phyloP scores from a whole-genome alignment of 2,888 invertebrate species.

The Polydrusus cervinus region DNA sequence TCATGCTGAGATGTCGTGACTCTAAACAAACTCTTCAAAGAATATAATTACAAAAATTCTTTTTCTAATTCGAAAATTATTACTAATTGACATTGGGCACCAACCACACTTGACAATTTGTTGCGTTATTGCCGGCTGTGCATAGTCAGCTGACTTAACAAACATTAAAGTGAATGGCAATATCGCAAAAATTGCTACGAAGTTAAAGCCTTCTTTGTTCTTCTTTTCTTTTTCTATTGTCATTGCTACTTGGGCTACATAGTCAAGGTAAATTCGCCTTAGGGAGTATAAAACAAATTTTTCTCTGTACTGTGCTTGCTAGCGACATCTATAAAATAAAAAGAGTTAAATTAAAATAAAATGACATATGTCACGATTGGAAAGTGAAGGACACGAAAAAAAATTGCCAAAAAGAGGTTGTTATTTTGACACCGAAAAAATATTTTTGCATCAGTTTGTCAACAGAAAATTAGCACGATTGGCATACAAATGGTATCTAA shows the following conservation, averaged over 20 bases:
- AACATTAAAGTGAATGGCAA: background rate
- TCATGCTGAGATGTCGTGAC: conserved; percentile 33
- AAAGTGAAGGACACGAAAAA: conserved; percentile 34
- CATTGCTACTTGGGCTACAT: background rate
- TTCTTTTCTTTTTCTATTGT: too few relatives aligned
- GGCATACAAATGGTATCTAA: conserved; percentile 69
- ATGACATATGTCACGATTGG: conserved; percentile 22
- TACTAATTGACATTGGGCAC: conserved; percentile 38
- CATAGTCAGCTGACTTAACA: background rate
- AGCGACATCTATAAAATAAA: background rate
- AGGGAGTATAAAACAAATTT: too few relatives aligned
- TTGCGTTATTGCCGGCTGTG: background rate
- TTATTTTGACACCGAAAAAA: conserved; percentile 42
- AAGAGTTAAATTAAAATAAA: background rate
- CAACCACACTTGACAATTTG: conserved; percentile 7
- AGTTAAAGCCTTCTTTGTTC: too few relatives aligned
- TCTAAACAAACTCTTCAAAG: conserved; percentile 43
- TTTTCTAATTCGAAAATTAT: conserved; percentile 44
- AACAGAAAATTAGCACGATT: conserved; percentile 54
- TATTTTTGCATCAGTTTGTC: conserved; percentile 51
- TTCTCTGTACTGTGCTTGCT: background rate
- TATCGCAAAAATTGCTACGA: background rate
- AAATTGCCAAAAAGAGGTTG: conserved; percentile 32
- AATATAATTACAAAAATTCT: conserved; percentile 37
- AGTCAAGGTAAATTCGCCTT: background rate